Base-by-base conservation (phyloP, 2,888 invertebrate species). In the Argynnis bischoffii region DNA sequence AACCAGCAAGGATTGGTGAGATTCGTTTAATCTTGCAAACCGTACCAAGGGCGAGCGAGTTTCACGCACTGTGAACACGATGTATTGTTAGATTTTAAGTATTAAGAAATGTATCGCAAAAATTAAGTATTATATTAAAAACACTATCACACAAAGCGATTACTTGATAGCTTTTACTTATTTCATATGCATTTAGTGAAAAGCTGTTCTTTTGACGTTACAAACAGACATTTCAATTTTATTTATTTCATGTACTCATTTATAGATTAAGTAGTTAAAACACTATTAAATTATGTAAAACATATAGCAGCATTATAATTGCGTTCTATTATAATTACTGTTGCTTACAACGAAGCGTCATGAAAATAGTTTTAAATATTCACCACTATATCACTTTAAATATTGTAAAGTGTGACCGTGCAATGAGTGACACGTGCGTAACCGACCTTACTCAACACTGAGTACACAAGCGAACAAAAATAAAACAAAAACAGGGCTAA, bases 351-450 rank as follows among this genome's bases (percentile, higher is more conserved):
- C 11, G 8, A 11, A 41, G 47, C 64, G 66, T 72, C 53, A 26
- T 26, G 26, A 26, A 26, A 26, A 26, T 26, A 26, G 26, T 26
- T 26, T 26, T 26, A 26, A 67, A 66, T 63, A 69, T 57, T 71
- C 57, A 61, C 56, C 26, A 26, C 26, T 26, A 4, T 26, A 63
- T 51, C 55, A 67, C 64, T 60, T 61, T 15, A 64, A 60, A 60
- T 67, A 69, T 65, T 72, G 55, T 64, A 57, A 72, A 59, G 63
- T 65, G 26, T 55, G 31, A 55, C 50, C 73, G 73, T 76, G 78
- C 83, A 85, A 87, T 79, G 80, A 84, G 79, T 73, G 76, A 73
- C 83, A 86, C 81, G 83, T 85, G 85, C 77, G 78, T 72, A 72
- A 69, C 69, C 60, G 53, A 71, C 61, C 67, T 60, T 53, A 55